These are phyloP conservation scores for Saturnia japonica DNA, from an alignment of 2,888 invertebrate genomes.

Conservation along the genomic window DNA sequence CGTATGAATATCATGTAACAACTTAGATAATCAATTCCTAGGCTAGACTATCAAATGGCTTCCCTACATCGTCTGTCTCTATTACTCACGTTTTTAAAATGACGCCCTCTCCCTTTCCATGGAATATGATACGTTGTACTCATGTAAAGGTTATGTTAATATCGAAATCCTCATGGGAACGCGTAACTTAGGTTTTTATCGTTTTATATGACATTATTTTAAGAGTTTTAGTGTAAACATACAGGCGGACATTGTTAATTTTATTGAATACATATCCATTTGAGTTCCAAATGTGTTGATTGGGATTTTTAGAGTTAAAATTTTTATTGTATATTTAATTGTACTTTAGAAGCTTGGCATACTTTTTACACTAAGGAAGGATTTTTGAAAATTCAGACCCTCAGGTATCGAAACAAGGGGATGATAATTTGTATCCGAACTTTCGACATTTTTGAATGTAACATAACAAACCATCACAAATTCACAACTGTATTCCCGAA, in stretches of 20 bases:
- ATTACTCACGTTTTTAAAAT: neutral
- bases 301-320: too few species aligned
- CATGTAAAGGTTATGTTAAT: conserved; percentile 1
- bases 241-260: neutral
- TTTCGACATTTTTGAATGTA: too few species aligned
- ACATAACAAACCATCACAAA: too few species aligned
- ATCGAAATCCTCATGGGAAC: neutral
- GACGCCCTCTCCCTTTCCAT: neutral
- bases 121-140: neutral
- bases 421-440: too few species aligned
- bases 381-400: too few species aligned
- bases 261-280: neutral
- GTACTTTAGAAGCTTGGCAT: too few species aligned
- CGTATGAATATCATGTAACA: neutral
- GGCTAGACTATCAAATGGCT: conserved; percentile 10
- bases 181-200: neutral
- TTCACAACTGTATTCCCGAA: too few species aligned
- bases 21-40: conserved; percentile 4
- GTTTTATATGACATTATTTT: neutral
- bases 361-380: too few species aligned
- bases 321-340: too few species aligned
- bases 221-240: neutral
- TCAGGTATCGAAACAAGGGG: too few species aligned
- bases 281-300: too few species aligned
- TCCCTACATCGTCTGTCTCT: neutral